These are phyloP conservation scores for Eristalis intricaria DNA, from an alignment of 2,888 invertebrate genomes.

Conservation along the genomic window DNA sequence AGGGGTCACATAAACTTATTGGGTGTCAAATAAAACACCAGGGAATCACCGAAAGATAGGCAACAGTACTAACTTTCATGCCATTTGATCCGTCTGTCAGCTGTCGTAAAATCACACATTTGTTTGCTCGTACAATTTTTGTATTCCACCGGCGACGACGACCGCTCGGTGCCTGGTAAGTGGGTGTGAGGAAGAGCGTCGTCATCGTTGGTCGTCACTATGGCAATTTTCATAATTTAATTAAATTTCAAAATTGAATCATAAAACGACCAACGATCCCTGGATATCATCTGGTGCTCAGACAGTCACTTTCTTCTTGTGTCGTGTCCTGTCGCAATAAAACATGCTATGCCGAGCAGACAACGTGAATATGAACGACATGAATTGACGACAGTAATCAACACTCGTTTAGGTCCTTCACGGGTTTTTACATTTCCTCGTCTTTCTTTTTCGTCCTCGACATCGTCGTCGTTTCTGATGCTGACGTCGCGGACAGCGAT, in stretches of 20 bases:
- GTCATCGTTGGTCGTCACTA: not conserved
- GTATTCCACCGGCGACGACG: not conserved
- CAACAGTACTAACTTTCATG: constrained; percentile 23
- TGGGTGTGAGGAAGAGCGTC: not conserved
- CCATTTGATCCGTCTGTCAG: constrained; percentile 36
- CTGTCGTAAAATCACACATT: constrained; percentile 35
- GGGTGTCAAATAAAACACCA: constrained; percentile 31
- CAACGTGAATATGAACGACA: constrained; percentile 25
- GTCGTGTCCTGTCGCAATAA: constrained; percentile 28
- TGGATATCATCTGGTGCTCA: not conserved
- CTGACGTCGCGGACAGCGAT: not conserved
- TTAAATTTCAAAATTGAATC: constrained; percentile 52
- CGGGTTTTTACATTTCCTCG: constrained; percentile 2
- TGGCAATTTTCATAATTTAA: constrained; percentile 45
- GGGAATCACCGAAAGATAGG: constrained; percentile 24
- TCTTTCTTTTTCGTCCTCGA: not conserved
- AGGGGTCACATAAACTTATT: constrained; percentile 16
- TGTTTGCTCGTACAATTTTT: not conserved
- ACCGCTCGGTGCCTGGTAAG: not conserved
- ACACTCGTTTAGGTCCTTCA: constrained; percentile 25
- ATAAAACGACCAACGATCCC: constrained; percentile 11
- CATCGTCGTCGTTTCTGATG: not conserved
- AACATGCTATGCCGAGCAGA: constrained; percentile 14
- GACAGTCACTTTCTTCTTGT: not conserved
- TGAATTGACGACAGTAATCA: constrained; percentile 40